These are phyloP conservation scores for Enteromius anoplus DNA, from an alignment of 2,797 vertebrate genomes.

Conservation along the genomic window DNA sequence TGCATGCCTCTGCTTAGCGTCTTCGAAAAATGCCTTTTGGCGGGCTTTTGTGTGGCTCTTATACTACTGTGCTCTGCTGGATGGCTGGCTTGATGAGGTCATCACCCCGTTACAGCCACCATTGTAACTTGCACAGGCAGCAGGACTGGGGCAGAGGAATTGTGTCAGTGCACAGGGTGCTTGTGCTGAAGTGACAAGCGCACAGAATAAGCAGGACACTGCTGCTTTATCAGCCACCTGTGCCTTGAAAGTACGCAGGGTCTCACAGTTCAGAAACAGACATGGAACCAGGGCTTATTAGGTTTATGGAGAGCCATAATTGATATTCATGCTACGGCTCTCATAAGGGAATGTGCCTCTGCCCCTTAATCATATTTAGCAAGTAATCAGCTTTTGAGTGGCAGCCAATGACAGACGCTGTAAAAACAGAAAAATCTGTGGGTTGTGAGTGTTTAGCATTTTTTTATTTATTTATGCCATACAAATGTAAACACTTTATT, in stretches of 20 bases:
- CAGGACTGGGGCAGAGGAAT: conserved; percentile 4
- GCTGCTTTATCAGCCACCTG: background rate
- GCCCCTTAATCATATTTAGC: background rate
- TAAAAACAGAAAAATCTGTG: background rate
- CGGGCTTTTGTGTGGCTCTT: background rate
- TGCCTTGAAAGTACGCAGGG: background rate
- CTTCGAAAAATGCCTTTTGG: background rate
- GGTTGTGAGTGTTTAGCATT: background rate
- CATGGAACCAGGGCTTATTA: conserved; percentile 7
- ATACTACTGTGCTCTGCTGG: conserved; percentile 11
- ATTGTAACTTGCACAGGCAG: background rate
- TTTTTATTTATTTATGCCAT: background rate
- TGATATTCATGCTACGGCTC: background rate
- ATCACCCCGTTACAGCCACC: conserved; percentile 14
- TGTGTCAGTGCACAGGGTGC: background rate
- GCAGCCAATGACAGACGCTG: conserved; percentile 5
- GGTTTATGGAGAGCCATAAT: conserved; percentile 13
- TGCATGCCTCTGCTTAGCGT: background rate
- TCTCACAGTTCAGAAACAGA: background rate
- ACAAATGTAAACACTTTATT: background rate
- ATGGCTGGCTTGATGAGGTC: conserved; percentile 27
- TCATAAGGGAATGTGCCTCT: conserved; percentile 4
- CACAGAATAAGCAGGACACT: background rate
- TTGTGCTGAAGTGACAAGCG: background rate
- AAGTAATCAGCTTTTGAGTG: conserved; percentile 8